Conservation (phyloP, 53 echinoderm and acorn worm species). For the Echinarachnius parma region DNA sequence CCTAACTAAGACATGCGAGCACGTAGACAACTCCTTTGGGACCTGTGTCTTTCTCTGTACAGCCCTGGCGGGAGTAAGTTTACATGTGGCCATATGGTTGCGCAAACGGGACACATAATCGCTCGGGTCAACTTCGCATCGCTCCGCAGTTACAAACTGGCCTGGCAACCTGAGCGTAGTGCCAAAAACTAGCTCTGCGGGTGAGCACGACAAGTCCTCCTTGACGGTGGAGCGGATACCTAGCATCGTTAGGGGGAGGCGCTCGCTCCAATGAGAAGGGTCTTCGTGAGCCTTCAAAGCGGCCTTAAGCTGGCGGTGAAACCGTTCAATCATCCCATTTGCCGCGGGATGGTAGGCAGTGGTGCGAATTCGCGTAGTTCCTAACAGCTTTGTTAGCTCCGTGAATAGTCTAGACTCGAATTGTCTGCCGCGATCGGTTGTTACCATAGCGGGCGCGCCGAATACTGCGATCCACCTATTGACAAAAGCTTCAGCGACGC, state of each 20-base stretch:
- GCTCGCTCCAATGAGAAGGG: conserved; percentile 38
- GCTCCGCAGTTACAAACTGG: conserved; percentile 27
- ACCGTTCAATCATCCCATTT: conserved; percentile 53
- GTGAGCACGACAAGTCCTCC: conserved; percentile 30
- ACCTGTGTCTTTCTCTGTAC: too few species aligned
- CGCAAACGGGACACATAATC: conserved; percentile 32
- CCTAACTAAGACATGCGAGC: too few species aligned
- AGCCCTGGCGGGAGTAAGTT: too few species aligned
- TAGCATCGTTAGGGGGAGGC: conserved; percentile 36
- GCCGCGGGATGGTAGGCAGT: conserved; percentile 59
- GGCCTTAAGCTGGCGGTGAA: conserved; percentile 54
- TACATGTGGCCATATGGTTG: conserved; percentile 29
- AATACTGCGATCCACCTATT: conserved; percentile 49
- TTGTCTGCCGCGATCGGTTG: conserved; percentile 58
- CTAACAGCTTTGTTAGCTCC: conserved; percentile 21
- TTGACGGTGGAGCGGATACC: conserved; percentile 44
- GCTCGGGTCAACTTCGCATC: conserved; percentile 18
- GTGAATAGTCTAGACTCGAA: conserved; percentile 57
- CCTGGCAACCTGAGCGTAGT: conserved; percentile 49
- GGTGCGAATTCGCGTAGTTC: conserved; percentile 44
- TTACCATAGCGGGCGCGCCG: conserved; percentile 44
- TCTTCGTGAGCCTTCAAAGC: conserved; percentile 50
- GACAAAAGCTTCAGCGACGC: conserved; percentile 52
- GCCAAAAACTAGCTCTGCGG: conserved; percentile 58
- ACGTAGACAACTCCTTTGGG: too few species aligned